Evolutionary conservation across 92 coral and sea anemone genomes (phyloP), one percentile per base, ranked within the genome.

Genomic region (Epizoanthus ramosus): DNA sequence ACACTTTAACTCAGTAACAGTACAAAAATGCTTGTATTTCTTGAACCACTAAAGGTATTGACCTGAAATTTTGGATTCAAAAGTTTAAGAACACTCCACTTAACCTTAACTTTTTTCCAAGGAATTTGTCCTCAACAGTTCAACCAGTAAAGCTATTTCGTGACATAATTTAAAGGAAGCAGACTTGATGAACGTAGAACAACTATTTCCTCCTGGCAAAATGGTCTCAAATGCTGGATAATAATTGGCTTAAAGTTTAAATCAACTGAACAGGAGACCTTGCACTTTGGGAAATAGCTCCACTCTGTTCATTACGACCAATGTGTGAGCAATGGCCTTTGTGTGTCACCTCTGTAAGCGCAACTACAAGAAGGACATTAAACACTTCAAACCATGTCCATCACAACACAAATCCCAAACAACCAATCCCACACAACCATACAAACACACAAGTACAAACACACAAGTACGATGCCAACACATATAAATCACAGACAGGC

Each of bases 241-340:
- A 57, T 77, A 22, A 77, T 77, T 63, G 58, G 13, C 21, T 60
- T 37, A 37, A 1, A 77, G 71, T 61, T 28, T 28, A 28, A 77
- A 77, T 77, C 59, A 53, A 84, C 59, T 70, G 83, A 76, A 79
- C 37, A 59, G 72, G 85, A 83, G 85, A 79, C 85, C 87, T 88
- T 71, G 74, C 81, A 64, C 56, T 57, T 59, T 41, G 25, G 82
- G 82, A 77, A 77, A 77, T 77, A 77, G 82, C 71, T 61, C 82
- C 82, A 77, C 82, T 77, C 82, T 77, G 82, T 77, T 60, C 82
- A 77, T 85, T 69, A 71, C 35, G 81, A 85, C 87, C 84, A 89
- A 89, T 91, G 89, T 93, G 98, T 93, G 98, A 93, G 98, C 98
- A 93, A 93, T 91, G 98, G 90, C 98, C 98, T 88, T 91, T 91